These are phyloP conservation scores for Cyphomyrus plagiostoma DNA, from an alignment of 2,113 vertebrate genomes.

Conservation along the genomic window DNA sequence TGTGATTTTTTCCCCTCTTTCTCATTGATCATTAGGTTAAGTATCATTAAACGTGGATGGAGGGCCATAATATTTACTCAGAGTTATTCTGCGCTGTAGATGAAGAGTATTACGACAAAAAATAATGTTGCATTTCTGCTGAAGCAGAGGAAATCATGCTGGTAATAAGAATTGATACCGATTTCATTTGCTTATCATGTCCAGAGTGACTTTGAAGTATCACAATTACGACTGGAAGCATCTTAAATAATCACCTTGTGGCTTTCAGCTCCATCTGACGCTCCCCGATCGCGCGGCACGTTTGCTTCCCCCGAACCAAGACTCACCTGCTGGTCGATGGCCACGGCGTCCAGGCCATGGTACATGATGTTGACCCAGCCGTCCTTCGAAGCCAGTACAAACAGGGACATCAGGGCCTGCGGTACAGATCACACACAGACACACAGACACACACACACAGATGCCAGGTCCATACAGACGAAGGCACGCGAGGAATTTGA, in stretches of 20 bases:
- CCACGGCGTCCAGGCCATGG: slow-evolving; percentile 89
- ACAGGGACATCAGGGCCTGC: slow-evolving; percentile 96
- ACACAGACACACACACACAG: slow-evolving; percentile 12
- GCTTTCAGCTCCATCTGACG: background rate
- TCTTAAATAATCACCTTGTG: slow-evolving; percentile 34
- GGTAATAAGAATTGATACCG: background rate
- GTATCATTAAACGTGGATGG: background rate
- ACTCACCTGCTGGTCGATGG: slow-evolving; percentile 86
- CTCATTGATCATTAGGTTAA: background rate
- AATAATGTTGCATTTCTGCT: background rate
- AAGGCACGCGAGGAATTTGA: background rate
- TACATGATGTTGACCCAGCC: slow-evolving; percentile 99
- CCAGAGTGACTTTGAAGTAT: background rate
- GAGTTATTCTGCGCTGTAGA: background rate
- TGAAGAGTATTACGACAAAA: background rate
- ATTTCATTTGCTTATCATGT: background rate
- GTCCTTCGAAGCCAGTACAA: slow-evolving; percentile 94
- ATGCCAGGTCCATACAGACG: slow-evolving; percentile 17
- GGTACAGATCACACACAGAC: slow-evolving; percentile 12
- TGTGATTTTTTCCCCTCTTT: background rate
- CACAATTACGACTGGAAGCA: slow-evolving; percentile 75
- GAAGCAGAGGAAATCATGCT: background rate
- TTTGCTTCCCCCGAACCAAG: background rate
- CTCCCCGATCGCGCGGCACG: background rate
- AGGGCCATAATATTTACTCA: background rate